These are phyloP conservation scores for Cosmia trapezina DNA, from an alignment of 2,888 invertebrate species.

Conservation along the genomic window DNA sequence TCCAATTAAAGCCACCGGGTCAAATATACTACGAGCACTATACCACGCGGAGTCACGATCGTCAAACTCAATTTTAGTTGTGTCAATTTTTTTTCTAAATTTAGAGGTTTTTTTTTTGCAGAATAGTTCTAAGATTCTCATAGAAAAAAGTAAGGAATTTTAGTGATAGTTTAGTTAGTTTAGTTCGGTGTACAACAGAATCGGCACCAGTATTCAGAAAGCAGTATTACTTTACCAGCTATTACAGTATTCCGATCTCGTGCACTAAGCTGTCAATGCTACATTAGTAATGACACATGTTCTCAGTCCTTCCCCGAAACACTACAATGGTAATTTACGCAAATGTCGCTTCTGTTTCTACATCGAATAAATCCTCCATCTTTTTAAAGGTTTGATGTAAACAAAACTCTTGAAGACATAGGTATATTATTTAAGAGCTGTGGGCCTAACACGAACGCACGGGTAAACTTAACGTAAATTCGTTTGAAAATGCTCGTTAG, in stretches of 20 bases:
- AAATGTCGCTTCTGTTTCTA: neutral
- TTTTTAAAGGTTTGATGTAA: neutral
- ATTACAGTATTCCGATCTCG: constrained; percentile 13
- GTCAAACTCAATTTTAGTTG: too few species aligned
- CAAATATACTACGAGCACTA: too few species aligned
- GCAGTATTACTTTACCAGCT: neutral
- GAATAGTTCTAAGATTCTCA: too few species aligned
- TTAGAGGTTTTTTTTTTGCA: too few species aligned
- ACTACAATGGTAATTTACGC: neutral
- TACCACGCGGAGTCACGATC: too few species aligned
- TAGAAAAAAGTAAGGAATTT: too few species aligned
- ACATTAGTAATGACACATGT: constrained; percentile 23
- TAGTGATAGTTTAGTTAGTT: too few species aligned
- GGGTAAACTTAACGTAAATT: neutral
- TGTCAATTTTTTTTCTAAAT: too few species aligned
- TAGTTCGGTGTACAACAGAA: too few species aligned
- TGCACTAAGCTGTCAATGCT: constrained; percentile 12
- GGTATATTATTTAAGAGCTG: neutral
- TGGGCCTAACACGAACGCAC: neutral
- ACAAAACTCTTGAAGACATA: neutral
- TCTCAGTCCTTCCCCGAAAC: neutral
- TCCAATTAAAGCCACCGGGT: too few species aligned
- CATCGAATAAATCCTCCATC: neutral
- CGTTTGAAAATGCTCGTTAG: neutral
- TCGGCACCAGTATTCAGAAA: too few species aligned